Percentiles rank a stretch among this genome's conserved stretches.
Conservation (phyloP, 2,797 vertebrate species). For the Chelidonichthys spinosus region DNA sequence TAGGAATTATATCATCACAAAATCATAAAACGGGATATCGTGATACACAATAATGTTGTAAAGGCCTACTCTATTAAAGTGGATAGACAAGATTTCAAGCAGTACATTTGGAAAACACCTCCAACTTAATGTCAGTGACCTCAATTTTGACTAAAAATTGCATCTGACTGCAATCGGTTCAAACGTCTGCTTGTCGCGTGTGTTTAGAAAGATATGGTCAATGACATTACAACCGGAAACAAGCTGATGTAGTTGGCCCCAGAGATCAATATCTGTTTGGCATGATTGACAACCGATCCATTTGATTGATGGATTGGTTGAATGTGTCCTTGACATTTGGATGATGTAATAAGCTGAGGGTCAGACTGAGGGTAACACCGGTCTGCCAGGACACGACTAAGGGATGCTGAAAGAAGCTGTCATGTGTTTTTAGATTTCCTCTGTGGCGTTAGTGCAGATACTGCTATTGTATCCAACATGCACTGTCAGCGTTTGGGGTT, state of each 20-base stretch:
- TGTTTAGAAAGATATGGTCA: neutral
- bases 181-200: neutral
- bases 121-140: too few relatives aligned
- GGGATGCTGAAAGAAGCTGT: slow-evolving; percentile 10
- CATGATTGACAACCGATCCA: slow-evolving; percentile 44
- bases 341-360: slow-evolving; percentile 33
- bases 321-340: slow-evolving; percentile 49
- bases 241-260: neutral
- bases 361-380: neutral
- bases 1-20: too few relatives aligned
- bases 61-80: neutral
- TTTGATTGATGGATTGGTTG: slow-evolving; percentile 46
- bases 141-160: neutral
- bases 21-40: too few relatives aligned
- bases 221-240: slow-evolving; percentile 13
- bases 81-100: too few relatives aligned
- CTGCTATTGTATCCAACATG: too few relatives aligned
- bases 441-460: slow-evolving; percentile 19
- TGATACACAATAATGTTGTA: too few relatives aligned
- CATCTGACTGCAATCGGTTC: neutral
- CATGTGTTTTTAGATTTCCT: neutral
- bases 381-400: neutral
- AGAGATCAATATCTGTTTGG: slow-evolving; percentile 40
- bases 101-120: neutral
- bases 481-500: neutral